These are phyloP conservation scores for Brachyopa scutellaris DNA, from an alignment of 2,888 invertebrate genomes.

Conservation along the genomic window DNA sequence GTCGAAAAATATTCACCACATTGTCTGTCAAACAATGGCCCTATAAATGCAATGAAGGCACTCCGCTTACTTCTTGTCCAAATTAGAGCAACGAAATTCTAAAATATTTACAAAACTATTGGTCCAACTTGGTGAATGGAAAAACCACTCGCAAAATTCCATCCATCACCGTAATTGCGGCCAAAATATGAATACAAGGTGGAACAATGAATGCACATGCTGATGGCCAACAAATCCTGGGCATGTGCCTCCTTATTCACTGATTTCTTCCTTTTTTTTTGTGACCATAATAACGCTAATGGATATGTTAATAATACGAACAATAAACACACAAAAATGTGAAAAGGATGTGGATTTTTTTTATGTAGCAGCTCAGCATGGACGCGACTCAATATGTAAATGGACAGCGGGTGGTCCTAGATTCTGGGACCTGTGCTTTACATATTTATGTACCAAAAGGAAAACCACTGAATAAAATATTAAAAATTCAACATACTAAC, in stretches of 20 bases:
- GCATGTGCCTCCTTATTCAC: slow-evolving; percentile 8
- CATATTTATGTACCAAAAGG: too few species aligned
- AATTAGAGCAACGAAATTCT: background rate
- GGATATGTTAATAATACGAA: slow-evolving; percentile 66
- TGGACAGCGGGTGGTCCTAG: slow-evolving; percentile 66
- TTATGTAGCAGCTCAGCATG: slow-evolving; percentile 43
- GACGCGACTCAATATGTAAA: slow-evolving; percentile 66
- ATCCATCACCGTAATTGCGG: slow-evolving; percentile 54
- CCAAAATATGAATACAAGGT: slow-evolving; percentile 44
- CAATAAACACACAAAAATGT: slow-evolving; percentile 48
- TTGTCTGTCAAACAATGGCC: slow-evolving; percentile 27
- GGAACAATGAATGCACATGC: slow-evolving; percentile 41
- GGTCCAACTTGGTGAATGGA: slow-evolving; percentile 12
- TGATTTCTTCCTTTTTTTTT: background rate
- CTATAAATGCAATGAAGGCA: background rate
- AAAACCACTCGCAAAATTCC: slow-evolving; percentile 9
- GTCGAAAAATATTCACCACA: slow-evolving; percentile 12
- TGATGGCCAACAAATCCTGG: slow-evolving; percentile 31
- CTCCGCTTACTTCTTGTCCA: background rate
- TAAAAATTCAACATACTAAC: slow-evolving; percentile 37
- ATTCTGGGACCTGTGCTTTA: too few species aligned
- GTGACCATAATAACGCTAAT: slow-evolving; percentile 65
- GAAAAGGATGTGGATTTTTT: slow-evolving; percentile 31
- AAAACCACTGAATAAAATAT: slow-evolving; percentile 11
- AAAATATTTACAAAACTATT: slow-evolving; percentile 14